phyloP scores from a whole-genome alignment of 2,888 invertebrate species.

The Patella caerulea region DNA sequence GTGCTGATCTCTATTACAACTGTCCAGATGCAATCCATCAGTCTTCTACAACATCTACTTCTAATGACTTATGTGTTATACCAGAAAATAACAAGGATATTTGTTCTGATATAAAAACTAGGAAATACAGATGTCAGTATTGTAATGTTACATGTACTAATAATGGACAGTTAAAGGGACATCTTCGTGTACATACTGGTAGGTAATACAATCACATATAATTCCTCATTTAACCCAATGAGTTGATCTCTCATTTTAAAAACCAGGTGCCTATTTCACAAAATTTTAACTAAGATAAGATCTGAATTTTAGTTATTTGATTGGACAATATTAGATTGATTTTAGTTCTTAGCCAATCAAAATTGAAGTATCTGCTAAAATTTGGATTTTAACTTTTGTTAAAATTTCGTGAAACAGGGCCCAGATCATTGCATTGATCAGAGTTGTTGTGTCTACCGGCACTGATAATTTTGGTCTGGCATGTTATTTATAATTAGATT shows the following conservation, averaged over 20 bases:
- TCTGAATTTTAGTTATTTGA: too few relatives aligned
- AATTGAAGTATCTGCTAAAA: too few relatives aligned
- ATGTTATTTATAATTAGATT: neutral
- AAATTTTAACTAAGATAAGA: too few relatives aligned
- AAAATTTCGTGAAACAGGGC: too few relatives aligned
- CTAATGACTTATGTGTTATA: neutral
- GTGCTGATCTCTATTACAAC: neutral
- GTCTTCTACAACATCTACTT: neutral
- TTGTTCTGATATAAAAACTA: slow-evolving; percentile 14
- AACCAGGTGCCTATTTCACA: too few relatives aligned
- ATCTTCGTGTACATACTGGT: slow-evolving; percentile 39
- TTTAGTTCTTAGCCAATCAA: too few relatives aligned
- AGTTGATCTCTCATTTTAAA: too few relatives aligned
- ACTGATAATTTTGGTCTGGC: neutral
- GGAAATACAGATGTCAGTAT: slow-evolving; percentile 33
- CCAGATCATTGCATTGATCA: neutral
- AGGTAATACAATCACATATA: slow-evolving; percentile 4
- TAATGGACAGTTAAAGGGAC: slow-evolving; percentile 38
- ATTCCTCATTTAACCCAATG: too few relatives aligned
- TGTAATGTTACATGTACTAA: slow-evolving; percentile 37
- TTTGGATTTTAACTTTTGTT: too few relatives aligned
- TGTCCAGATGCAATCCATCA: too few relatives aligned
- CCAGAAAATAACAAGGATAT: neutral
- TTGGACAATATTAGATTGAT: too few relatives aligned
- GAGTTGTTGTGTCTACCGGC: neutral